phyloP scores from a whole-genome alignment of 2,113 vertebrate genomes.

The Leucosticte australis region DNA sequence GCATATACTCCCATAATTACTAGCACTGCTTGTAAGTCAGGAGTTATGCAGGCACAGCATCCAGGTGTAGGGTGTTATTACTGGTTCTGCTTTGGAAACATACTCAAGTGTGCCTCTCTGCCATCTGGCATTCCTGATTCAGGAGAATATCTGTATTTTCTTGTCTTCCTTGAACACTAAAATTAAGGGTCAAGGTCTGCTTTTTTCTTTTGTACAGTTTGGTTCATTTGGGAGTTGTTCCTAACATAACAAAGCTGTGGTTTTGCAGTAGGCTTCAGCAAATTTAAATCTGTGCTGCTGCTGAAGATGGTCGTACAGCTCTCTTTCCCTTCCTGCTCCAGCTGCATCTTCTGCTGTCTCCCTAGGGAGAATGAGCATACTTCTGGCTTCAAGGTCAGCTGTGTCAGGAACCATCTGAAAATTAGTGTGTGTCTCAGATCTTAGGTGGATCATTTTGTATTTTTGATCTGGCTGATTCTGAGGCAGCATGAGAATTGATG shows the following conservation, averaged over 20 bases:
- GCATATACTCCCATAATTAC: not conserved
- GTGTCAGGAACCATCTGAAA: not conserved
- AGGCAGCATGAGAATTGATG: not conserved
- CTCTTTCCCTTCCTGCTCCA: not conserved
- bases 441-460: not conserved
- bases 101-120: not conserved
- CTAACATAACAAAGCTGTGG: not conserved
- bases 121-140: constrained; percentile 1
- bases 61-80: not conserved
- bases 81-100: not conserved
- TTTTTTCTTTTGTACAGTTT: not conserved
- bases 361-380: not conserved
- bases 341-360: not conserved
- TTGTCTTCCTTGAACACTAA: not conserved
- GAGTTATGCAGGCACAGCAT: not conserved
- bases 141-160: not conserved
- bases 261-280: constrained; percentile 12
- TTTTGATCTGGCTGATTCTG: not conserved
- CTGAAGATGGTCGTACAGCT: not conserved
- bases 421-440: not conserved
- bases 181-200: not conserved
- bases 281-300: not conserved
- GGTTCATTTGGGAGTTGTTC: not conserved
- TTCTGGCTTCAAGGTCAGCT: not conserved
- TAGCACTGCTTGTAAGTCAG: not conserved